Base-by-base conservation (phyloP, 2,888 invertebrate species). In the Hirtodrosophila confusa region DNA sequence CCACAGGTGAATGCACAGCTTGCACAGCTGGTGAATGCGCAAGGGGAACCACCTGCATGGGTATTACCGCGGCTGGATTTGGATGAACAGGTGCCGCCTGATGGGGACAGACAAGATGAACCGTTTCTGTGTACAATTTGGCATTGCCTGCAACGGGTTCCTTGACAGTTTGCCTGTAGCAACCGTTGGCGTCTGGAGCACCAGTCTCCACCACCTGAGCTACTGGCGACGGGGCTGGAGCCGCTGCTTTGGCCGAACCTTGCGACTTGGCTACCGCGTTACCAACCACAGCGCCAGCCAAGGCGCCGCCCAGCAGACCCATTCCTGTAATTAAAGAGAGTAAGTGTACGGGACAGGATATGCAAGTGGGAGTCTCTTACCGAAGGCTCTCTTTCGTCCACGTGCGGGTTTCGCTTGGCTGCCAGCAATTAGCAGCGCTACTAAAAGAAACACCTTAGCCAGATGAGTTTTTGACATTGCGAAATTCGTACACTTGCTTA, bases 161-260 rank as follows among this genome's bases (percentile, higher is more conserved):
- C 23, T 70, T 78, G 4, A 86, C 53, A 1, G 69, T 86, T 60
- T 83, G 86, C 27, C 24, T 71, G 23, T 88, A 88, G 55, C 85
- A 85, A 3, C 85, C 85, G 29, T 73, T 71, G 9, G 74, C 67
- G 44, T 71, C 66, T 9, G 62, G 54, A 0, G 48, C 12, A 0
- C 83, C 69, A 0, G 65, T 75, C 39, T 72, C 86, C 4, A 84
- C 63, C 3, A 74, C 74, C 10, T 73, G 82, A 4, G 69, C 66
- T 2, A 70, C 62, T 0, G 75, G 54, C 5, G 70, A 39, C 3
- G 67, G 47, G 1, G 78, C 45, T 7, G 84, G 39, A 9, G 69
- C 66, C 4, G 67, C 27, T 8, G 71, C 17, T 2, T 51, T 43
- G 3, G 45, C 11, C 7, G 36, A 24, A 2, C 29, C 66, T 31